A percentile compares a stretch with the other conserved stretches of the same genome.
These are phyloP conservation scores for Siderastrea siderea DNA, from an alignment of 92 coral and sea anemone genomes.

Conservation along the genomic window DNA sequence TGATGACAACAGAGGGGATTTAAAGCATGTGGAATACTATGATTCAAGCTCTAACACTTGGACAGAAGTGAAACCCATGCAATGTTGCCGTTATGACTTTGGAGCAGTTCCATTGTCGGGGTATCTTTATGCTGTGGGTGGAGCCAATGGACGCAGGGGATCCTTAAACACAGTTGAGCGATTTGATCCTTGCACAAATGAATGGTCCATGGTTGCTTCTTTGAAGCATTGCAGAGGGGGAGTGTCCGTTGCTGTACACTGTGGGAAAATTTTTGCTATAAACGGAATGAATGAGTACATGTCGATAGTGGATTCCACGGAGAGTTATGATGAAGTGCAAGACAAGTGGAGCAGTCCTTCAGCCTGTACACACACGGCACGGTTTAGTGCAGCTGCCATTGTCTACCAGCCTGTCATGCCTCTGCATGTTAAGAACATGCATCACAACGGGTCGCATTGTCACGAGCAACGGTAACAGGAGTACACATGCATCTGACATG, in stretches of 20 bases:
- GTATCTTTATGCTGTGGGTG: constrained; percentile 95
- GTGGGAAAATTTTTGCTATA: constrained; percentile 97
- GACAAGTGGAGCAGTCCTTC: constrained; percentile 88
- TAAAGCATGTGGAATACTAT: constrained; percentile 91
- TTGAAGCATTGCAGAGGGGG: constrained; percentile 97
- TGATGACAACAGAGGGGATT: constrained; percentile 90
- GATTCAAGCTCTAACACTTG: constrained; percentile 78
- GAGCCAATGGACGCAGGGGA: constrained; percentile 96
- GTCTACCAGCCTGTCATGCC: constrained; percentile 68
- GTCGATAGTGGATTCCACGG: constrained; percentile 94
- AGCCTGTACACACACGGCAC: constrained; percentile 93
- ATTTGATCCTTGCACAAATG: constrained; percentile 77
- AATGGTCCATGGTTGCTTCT: constrained; percentile 91
- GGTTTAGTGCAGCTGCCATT: constrained; percentile 96
- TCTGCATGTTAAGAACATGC: constrained; percentile 12
- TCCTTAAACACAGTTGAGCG: constrained; percentile 95
- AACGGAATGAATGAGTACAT: constrained; percentile 99
- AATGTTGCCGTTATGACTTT: constrained; percentile 90
- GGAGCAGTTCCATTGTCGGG: constrained; percentile 92
- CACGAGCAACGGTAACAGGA: constrained; percentile 19
- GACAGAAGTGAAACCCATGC: constrained; percentile 91
- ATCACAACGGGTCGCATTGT: constrained; percentile 11
- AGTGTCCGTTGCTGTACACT: constrained; percentile 88
- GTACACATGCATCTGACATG: no score
- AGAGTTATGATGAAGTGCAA: constrained; percentile 92